Evolutionary conservation across 30 jellyfish, hydroid and myxozoan species (phyloP), one percentile per base, ranked within the genome.

Genomic region (Catostylus mosaicus): DNA sequence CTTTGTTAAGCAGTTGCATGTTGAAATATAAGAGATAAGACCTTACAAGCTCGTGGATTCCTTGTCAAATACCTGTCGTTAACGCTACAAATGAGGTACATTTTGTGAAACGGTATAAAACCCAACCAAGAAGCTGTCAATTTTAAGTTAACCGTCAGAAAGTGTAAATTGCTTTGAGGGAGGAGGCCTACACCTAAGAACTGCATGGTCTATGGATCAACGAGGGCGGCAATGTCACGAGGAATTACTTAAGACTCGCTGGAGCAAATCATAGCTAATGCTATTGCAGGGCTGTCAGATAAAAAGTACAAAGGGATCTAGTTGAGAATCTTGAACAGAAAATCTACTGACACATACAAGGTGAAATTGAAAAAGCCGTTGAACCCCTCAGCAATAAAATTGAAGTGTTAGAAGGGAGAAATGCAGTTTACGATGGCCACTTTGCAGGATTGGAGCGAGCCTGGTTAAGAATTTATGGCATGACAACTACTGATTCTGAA

Each of bases 271-370:
- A 72, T 72, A 72, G 84, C 84, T 29, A 63, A 48, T 72, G 84
- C 84, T 45, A 72, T 72, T 38, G 20, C 84, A 47, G 84, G 72
- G 84, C 52, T 72, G 40, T 48, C 84, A 10, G 84, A 72, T 38
- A 72, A 72, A 72, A 23, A 48, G 27, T 46, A 72, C 30, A 72
- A 38, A 72, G 50, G 52, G 71, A 72, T 30, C 47, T 72, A 24
- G 84, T 72, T 9, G 84, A 72, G 30, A 72, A 47, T 72, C 84
- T 72, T 22, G 84, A 72, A 72, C 40, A 72, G 84, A 72, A 72
- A 47, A 72, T 72, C 71, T 12, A 72, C 40, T 71, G 45, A 50
- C 40, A 72, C 50, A 72, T 72, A 40, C 84, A 72, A 46, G 40
- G 36, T 48, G 52, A 72, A 50, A 50, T 72, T 50, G 70, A 72